These are phyloP conservation scores for Elmis aenea DNA, from an alignment of 2,888 invertebrate species.

Conservation along the genomic window DNA sequence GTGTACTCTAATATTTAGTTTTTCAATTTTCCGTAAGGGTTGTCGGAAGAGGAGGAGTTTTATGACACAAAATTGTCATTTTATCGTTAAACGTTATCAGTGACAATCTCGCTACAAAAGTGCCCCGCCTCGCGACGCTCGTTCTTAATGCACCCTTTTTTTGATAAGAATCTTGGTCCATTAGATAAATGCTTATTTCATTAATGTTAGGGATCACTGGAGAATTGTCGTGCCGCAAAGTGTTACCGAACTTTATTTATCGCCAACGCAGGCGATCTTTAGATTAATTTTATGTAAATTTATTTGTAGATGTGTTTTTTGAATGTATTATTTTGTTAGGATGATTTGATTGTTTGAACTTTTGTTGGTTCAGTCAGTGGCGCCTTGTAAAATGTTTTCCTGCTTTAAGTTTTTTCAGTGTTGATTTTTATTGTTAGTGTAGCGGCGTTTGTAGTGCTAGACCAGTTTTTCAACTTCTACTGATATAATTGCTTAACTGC, in stretches of 20 bases:
- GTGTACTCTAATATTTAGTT: too few species aligned
- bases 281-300: slow-evolving; percentile 18
- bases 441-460: slow-evolving; percentile 14
- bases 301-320: slow-evolving; percentile 4
- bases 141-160: slow-evolving; percentile 27
- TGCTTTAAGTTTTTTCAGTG: slow-evolving; percentile 11
- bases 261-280: slow-evolving; percentile 11
- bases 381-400: slow-evolving; percentile 15
- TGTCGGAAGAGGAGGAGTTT: slow-evolving; percentile 22
- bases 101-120: slow-evolving; percentile 23
- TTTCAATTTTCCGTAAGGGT: too few species aligned
- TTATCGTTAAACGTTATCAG: slow-evolving; percentile 26
- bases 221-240: slow-evolving; percentile 23
- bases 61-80: slow-evolving; percentile 31
- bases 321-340: slow-evolving; percentile 10
- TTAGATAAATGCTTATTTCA: slow-evolving; percentile 30
- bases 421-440: slow-evolving; percentile 23
- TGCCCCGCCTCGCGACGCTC: slow-evolving; percentile 12
- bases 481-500: slow-evolving; percentile 7
- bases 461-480: slow-evolving; percentile 14
- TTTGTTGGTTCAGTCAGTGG: slow-evolving; percentile 15
- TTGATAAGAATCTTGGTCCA: slow-evolving; percentile 25
- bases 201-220: slow-evolving; percentile 25
- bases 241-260: slow-evolving; percentile 20
- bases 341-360: slow-evolving; percentile 18